These are phyloP conservation scores for Lophius piscatorius DNA, from an alignment of 2,113 vertebrate species.

Conservation along the genomic window DNA sequence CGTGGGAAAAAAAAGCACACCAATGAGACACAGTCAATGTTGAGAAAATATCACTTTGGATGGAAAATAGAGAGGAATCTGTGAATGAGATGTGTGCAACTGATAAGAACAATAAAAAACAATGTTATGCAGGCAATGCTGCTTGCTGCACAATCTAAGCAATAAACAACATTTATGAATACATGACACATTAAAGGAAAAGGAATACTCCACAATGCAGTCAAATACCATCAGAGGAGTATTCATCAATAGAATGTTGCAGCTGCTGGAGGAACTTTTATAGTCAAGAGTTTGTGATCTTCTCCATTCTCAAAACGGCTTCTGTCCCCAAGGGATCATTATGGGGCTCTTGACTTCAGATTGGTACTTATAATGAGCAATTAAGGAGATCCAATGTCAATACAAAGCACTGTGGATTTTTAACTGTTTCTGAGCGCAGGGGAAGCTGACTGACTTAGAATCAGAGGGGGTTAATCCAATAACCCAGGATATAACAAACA, in stretches of 20 bases:
- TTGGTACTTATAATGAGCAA: conserved; percentile 72
- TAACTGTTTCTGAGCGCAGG: conserved; percentile 36
- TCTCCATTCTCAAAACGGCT: conserved; percentile 58
- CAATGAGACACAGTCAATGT: not conserved
- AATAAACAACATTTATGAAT: too few relatives aligned
- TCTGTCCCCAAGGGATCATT: conserved; percentile 71
- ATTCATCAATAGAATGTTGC: conserved; percentile 64
- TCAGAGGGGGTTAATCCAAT: conserved; percentile 24
- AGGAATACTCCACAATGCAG: too few relatives aligned
- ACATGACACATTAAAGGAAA: too few relatives aligned
- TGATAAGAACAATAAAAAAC: not conserved
- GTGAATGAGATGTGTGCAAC: conserved; percentile 1
- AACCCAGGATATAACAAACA: conserved; percentile 13
- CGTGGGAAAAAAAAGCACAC: conserved; percentile 22
- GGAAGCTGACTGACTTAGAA: conserved; percentile 26
- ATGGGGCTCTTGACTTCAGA: conserved; percentile 72
- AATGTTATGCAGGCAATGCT: too few relatives aligned
- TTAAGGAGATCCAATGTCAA: conserved; percentile 72
- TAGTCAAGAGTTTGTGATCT: conserved; percentile 64
- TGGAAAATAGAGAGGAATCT: not conserved
- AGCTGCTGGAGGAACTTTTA: conserved; percentile 74
- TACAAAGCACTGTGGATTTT: conserved; percentile 41
- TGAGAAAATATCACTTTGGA: conserved; percentile 13
- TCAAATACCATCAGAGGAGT: conserved; percentile 38
- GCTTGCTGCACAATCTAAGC: too few relatives aligned